These are phyloP conservation scores for Chironomus tentans DNA, from an alignment of 2,888 invertebrate species.

Conservation along the genomic window DNA sequence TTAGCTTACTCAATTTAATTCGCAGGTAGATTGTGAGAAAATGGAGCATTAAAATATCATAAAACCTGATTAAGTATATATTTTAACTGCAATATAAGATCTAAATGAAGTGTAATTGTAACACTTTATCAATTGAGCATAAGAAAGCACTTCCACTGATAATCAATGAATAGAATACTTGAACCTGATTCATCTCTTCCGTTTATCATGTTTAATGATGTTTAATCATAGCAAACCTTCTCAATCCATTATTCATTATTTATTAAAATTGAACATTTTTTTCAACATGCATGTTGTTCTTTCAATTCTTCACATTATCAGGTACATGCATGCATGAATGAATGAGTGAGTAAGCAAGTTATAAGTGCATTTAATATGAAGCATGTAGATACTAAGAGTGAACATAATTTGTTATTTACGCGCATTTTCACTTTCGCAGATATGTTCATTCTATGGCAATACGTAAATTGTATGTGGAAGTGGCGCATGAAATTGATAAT, in stretches of 20 bases:
- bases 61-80: slow-evolving; percentile 22
- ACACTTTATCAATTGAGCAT: slow-evolving; percentile 16
- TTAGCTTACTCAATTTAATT: background rate
- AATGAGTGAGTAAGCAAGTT: background rate
- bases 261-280: background rate
- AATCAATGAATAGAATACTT: background rate
- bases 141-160: background rate
- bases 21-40: background rate
- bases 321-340: background rate
- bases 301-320: background rate
- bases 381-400: background rate
- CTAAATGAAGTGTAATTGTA: slow-evolving; percentile 24
- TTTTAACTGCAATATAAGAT: slow-evolving; percentile 11
- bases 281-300: background rate
- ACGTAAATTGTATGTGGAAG: background rate
- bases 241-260: slow-evolving; percentile 3
- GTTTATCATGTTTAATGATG: slow-evolving; percentile 23
- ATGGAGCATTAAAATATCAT: slow-evolving; percentile 18
- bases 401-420: background rate
- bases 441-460: background rate
- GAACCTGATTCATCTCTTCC: background rate
- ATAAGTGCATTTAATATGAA: background rate
- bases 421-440: slow-evolving; percentile 7
- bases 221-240: slow-evolving; percentile 19
- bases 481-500: slow-evolving; percentile 26